Percentiles rank a stretch among this genome's conserved stretches.
These are phyloP conservation scores for Entomyzon cyanotis DNA, from an alignment of 2,113 vertebrate genomes.

Conservation along the genomic window DNA sequence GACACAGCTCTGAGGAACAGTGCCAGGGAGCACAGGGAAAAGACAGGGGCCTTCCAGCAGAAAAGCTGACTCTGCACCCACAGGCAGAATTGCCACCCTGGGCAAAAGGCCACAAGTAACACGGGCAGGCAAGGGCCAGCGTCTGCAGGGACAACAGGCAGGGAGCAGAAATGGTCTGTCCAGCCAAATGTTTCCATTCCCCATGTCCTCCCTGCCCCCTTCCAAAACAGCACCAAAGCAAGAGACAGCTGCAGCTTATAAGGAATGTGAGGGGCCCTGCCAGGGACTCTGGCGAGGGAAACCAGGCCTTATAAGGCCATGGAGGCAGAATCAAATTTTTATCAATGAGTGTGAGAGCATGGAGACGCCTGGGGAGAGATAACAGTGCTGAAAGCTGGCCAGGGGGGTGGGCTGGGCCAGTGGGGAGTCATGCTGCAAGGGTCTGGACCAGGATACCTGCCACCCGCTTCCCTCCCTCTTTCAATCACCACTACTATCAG, in stretches of 20 bases:
- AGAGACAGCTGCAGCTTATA: slow-evolving; percentile 95
- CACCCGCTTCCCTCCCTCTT: not conserved
- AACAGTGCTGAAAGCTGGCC: not conserved
- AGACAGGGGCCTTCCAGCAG: not conserved
- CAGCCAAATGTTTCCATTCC: slow-evolving; percentile 74
- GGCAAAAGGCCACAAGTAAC: not conserved
- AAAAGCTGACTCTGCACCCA: not conserved
- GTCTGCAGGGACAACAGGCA: not conserved
- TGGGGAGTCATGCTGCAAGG: not conserved
- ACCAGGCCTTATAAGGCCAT: slow-evolving; percentile 97
- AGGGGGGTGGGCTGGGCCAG: not conserved
- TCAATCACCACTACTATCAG: not conserved
- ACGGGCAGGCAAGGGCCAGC: not conserved
- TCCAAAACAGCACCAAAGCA: slow-evolving; percentile 79
- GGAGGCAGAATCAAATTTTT: slow-evolving; percentile 94
- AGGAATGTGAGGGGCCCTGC: slow-evolving; percentile 93
- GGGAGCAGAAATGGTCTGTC: slow-evolving; percentile 27
- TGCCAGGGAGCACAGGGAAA: not conserved
- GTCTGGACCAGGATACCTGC: slow-evolving; percentile 35
- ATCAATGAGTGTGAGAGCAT: slow-evolving; percentile 86
- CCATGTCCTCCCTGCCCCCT: slow-evolving; percentile 69
- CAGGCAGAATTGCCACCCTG: not conserved
- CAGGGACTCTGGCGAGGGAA: slow-evolving; percentile 87
- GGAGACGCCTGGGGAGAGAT: slow-evolving; percentile 63
- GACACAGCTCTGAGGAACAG: not conserved